Conservation (phyloP, 2,888 invertebrate genomes). For the Sisyra nigra region DNA sequence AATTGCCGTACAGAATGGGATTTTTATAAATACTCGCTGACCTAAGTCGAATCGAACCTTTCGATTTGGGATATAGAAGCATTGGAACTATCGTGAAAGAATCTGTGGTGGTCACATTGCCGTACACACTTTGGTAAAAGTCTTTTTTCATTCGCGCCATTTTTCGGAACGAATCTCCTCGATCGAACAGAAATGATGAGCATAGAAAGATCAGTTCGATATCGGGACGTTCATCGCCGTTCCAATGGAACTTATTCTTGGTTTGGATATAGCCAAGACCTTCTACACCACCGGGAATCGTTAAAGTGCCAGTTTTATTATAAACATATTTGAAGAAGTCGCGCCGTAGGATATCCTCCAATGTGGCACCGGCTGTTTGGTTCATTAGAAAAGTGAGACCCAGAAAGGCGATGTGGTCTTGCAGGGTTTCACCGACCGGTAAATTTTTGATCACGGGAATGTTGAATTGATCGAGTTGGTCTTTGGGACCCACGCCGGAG, state of each 20-base stretch:
- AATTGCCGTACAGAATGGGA: constrained; percentile 44
- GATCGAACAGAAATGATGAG: constrained; percentile 19
- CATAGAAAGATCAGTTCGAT: constrained; percentile 51
- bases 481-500: constrained; percentile 31
- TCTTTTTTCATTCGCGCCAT: background rate
- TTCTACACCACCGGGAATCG: constrained; percentile 42
- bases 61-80: constrained; percentile 37
- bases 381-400: constrained; percentile 25
- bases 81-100: constrained; percentile 34
- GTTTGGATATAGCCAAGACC: constrained; percentile 45
- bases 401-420: constrained; percentile 6
- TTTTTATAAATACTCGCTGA: constrained; percentile 36
- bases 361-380: constrained; percentile 24
- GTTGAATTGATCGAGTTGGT: constrained; percentile 20
- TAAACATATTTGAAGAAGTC: constrained; percentile 15
- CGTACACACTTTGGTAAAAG: constrained; percentile 1
- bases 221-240: constrained; percentile 40
- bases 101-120: background rate
- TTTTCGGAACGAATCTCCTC: constrained; percentile 1
- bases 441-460: constrained; percentile 23
- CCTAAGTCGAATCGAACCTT: constrained; percentile 31
- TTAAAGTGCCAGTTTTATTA: constrained; percentile 33
- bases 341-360: constrained; percentile 15
- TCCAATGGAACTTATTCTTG: constrained; percentile 30
- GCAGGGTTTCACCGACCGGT: constrained; percentile 22